Evolutionary conservation across 2,888 invertebrate genomes (phyloP).

Genomic region (Xanthorhoe spadicearia): DNA sequence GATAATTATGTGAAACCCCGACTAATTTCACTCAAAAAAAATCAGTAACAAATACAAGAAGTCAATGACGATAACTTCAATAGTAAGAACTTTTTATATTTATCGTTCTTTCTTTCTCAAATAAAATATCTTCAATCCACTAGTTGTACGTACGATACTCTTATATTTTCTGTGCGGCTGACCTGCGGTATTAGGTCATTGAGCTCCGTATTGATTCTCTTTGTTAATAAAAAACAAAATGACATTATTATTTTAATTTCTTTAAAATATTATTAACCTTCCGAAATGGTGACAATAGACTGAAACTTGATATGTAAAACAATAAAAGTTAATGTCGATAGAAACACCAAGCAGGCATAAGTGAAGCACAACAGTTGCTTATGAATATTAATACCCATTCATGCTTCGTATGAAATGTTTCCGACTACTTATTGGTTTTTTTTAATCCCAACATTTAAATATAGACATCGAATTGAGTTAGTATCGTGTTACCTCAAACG

Average conservation of each 20-base stretch:
- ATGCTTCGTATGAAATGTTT: constrained; percentile 40
- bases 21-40: no score
- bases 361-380: constrained; percentile 38
- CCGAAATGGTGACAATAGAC: constrained; percentile 38
- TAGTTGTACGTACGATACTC: not conserved
- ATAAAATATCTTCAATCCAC: not conserved
- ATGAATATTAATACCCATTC: constrained; percentile 45
- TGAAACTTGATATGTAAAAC: constrained; percentile 42
- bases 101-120: not conserved
- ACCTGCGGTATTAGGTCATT: constrained; percentile 6
- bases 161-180: not conserved
- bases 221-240: constrained; percentile 15
- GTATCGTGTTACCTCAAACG: constrained; percentile 46
- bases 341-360: constrained; percentile 32
- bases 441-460: constrained; percentile 46
- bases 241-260: constrained; percentile 8
- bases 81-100: not conserved
- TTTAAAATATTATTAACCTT: constrained; percentile 16
- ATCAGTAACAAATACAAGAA: no score
- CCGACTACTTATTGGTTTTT: constrained; percentile 40
- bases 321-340: constrained; percentile 46
- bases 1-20: no score
- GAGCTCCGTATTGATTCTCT: constrained; percentile 4
- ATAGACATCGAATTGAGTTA: constrained; percentile 47
- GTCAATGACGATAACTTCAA: not conserved